Evolutionary conservation across 2,797 vertebrate genomes (phyloP).

Genomic region (Pogonophryne albipinna): DNA sequence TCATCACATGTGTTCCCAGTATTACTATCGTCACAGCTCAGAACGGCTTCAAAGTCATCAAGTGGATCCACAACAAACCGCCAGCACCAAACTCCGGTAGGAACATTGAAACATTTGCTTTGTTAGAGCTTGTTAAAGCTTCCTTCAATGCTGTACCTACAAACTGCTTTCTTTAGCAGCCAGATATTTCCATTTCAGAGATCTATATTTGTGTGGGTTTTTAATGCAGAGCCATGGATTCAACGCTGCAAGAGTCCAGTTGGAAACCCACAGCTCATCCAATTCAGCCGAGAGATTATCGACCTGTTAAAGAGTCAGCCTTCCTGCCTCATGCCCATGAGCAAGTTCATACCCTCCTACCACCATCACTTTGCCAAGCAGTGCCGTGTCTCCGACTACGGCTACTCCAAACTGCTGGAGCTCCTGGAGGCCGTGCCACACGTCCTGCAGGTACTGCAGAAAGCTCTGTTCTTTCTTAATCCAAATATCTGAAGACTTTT

Average conservation of each 20-base stretch:
- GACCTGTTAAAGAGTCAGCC: slow-evolving; percentile 95
- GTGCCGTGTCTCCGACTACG: slow-evolving; percentile 97
- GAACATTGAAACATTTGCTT: slow-evolving; percentile 2
- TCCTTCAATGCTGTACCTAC: background rate
- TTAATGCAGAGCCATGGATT: slow-evolving; percentile 90
- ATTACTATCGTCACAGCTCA: slow-evolving; percentile 94
- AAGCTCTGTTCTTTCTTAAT: too few species aligned
- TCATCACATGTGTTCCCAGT: slow-evolving; percentile 95
- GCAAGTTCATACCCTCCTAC: slow-evolving; percentile 96
- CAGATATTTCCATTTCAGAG: background rate
- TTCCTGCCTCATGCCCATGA: slow-evolving; percentile 91
- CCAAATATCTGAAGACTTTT: too few species aligned
- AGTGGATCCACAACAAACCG: slow-evolving; percentile 98
- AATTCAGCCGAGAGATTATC: slow-evolving; percentile 97
- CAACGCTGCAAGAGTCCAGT: slow-evolving; percentile 96
- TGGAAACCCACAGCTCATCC: slow-evolving; percentile 97
- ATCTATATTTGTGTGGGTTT: background rate
- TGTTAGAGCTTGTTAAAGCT: background rate
- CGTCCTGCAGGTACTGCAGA: slow-evolving; percentile 90
- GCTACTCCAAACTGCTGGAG: slow-evolving; percentile 95
- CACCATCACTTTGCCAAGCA: slow-evolving; percentile 99
- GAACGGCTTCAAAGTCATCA: slow-evolving; percentile 97
- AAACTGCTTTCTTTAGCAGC: background rate
- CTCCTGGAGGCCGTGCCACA: slow-evolving; percentile 97
- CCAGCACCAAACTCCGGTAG: slow-evolving; percentile 91